Percentiles rank a stretch among this genome's conserved stretches.
Evolutionary conservation across 2,113 vertebrate genomes (phyloP).

Genomic region (Phocoena sinus): DNA sequence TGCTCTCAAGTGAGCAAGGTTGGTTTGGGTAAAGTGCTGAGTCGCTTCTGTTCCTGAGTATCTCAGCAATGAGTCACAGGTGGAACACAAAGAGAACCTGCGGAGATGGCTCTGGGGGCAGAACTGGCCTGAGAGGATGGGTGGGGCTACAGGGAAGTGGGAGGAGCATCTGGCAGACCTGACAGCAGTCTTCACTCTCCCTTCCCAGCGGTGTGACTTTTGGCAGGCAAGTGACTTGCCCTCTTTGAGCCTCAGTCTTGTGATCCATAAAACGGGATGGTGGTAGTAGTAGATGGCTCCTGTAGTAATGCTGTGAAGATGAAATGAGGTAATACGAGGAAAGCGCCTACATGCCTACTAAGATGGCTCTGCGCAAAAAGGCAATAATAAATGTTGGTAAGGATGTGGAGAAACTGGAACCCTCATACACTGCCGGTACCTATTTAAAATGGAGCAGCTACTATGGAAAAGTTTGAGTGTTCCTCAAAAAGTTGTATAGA

Average conservation of each 20-base stretch:
- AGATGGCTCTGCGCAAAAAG: not conserved
- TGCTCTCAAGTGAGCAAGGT: not conserved
- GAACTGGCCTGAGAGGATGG: not conserved
- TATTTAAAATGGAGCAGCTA: not conserved
- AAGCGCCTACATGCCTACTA: no score
- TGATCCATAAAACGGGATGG: not conserved
- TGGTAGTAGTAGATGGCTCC: not conserved
- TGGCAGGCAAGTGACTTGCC: not conserved
- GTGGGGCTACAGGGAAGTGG: fast-evolving
- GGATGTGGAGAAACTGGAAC: not conserved
- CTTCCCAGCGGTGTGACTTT: not conserved
- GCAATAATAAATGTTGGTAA: not conserved
- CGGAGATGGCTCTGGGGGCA: not conserved
- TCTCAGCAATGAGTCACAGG: not conserved
- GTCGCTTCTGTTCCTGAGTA: not conserved
- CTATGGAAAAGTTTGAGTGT: not conserved
- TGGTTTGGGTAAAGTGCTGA: not conserved
- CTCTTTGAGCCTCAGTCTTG: not conserved
- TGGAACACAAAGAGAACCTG: not conserved
- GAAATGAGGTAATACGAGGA: not conserved
- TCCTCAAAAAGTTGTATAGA: not conserved
- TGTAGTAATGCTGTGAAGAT: not conserved
- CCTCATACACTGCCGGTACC: fast-evolving
- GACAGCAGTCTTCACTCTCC: not conserved
- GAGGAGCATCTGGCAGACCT: not conserved